Evolutionary conservation across 2,888 invertebrate genomes (phyloP).

Genomic region (Leptura quadrifasciata): DNA sequence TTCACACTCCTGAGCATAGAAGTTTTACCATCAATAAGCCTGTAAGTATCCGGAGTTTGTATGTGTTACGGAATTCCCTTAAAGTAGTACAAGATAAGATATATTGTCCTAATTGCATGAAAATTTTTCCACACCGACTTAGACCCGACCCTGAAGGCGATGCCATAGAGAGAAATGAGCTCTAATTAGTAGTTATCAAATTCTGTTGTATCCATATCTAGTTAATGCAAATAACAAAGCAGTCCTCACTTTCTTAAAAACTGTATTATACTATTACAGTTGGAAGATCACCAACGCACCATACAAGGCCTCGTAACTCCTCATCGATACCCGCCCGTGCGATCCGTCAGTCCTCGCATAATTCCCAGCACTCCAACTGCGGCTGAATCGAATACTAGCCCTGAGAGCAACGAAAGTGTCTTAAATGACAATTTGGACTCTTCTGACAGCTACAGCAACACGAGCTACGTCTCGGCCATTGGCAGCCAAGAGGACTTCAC

Average conservation of each 20-base stretch:
- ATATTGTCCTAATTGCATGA: too few species aligned
- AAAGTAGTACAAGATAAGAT: too few species aligned
- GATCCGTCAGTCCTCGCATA: slow-evolving; percentile 61
- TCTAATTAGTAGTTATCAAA: too few species aligned
- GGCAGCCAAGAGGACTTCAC: slow-evolving; percentile 96
- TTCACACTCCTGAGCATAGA: slow-evolving; percentile 79
- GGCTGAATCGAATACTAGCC: slow-evolving; percentile 44
- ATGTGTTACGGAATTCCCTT: too few species aligned
- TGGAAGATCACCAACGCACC: slow-evolving; percentile 65
- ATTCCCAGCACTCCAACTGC: slow-evolving; percentile 42
- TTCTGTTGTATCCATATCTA: too few species aligned
- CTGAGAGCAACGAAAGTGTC: slow-evolving; percentile 49
- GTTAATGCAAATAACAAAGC: too few species aligned
- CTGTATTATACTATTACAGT: slow-evolving; percentile 49
- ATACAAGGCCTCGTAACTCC: slow-evolving; percentile 72
- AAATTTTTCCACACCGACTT: too few species aligned
- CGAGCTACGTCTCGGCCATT: slow-evolving; percentile 91
- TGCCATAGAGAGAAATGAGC: too few species aligned
- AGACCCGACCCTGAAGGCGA: too few species aligned
- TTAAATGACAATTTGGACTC: slow-evolving; percentile 72
- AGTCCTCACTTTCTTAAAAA: not conserved
- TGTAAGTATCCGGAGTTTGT: slow-evolving; percentile 45
- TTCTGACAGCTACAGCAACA: slow-evolving; percentile 89
- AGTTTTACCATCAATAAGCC: slow-evolving; percentile 66
- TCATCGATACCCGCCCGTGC: slow-evolving; percentile 65